Evolutionary conservation across 1,140 invertebrate genomes (phyloP), one percentile per base, ranked within the genome.

Genomic region (Drosophila leontia): DNA sequence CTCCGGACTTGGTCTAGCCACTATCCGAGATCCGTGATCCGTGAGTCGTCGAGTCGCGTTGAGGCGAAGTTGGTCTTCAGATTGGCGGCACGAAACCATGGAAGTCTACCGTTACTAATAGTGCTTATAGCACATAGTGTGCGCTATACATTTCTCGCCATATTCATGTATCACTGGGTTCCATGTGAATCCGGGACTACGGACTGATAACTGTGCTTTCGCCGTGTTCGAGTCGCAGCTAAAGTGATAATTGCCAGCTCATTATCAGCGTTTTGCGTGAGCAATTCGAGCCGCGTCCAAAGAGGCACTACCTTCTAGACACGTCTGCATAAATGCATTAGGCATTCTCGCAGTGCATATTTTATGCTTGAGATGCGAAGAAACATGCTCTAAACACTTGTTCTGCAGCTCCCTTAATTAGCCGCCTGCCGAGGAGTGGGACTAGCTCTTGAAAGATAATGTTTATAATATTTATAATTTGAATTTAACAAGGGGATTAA

Each of bases 241-340:
- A 57, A 83, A 78, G 85, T 90, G 85, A 87, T 87, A 87, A 87
- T 87, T 87, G 77, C 69, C 77, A 58, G 55, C 80, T 82, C 83
- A 87, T 79, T 82, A 87, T 87, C 75, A 86, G 75, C 61, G 70
- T 86, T 85, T 84, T 78, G 83, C 83, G 85, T 88, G 80, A 77
- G 65, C 72, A 75, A 84, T 64, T 68, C 69, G 48, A 51, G 63
- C 19, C 50, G 17, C 29, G 9, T 13, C 61, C 37, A n/a, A 19
- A 70, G 45, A 53, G 39, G 41, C 78, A 75, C 17, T 59, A 53
- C 55, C 69, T 71, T 63, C 74, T 63, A 75, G 70, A 65, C 59
- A 80, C 78, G 53, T 75, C 62, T 63, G 44, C 48, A 47, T 35
- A 45, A 50, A 81, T 76, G 62, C 58, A 63, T 69, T 67, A 75